A percentile compares a stretch with the other conserved stretches of the same genome.
Conservation (phyloP, 2,797 vertebrate species). For the Rhodeus uyekii region DNA sequence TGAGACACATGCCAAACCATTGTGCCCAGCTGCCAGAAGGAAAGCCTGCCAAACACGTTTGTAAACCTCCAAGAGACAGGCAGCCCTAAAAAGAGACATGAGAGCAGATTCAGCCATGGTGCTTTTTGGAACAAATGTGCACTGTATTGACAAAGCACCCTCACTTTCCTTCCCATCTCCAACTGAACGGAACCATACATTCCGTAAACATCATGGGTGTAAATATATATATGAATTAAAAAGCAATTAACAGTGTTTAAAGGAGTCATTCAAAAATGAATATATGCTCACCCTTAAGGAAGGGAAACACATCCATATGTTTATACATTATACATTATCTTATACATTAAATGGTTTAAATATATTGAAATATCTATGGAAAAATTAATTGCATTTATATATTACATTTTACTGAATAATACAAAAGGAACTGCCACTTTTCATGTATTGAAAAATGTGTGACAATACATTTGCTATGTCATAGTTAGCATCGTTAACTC, state of each 20-base stretch:
- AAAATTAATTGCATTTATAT: too few species aligned
- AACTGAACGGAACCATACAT: neutral
- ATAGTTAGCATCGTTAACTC: too few species aligned
- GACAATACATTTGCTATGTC: too few species aligned
- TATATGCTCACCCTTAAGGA: too few species aligned
- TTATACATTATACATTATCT: too few species aligned
- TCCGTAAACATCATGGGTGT: neutral
- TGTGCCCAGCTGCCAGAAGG: conserved; percentile 69
- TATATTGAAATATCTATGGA: too few species aligned
- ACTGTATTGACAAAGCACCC: neutral
- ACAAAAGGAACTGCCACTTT: too few species aligned
- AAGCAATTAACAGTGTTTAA: neutral
- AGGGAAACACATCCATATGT: too few species aligned
- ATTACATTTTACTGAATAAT: too few species aligned
- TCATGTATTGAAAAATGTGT: too few species aligned
- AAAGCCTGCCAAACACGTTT: conserved; percentile 74
- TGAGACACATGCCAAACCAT: conserved; percentile 71
- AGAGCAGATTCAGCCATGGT: conserved; percentile 2
- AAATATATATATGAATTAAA: neutral
- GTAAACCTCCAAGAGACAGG: conserved; percentile 72
- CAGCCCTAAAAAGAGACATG: conserved; percentile 46
- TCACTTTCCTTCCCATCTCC: neutral
- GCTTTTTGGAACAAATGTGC: neutral
- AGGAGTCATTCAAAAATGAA: neutral
- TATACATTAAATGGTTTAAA: neutral